Percentiles rank a stretch among this genome's conserved stretches.
These are phyloP conservation scores for Heliconius ethilla DNA, from an alignment of 2,888 invertebrate species.

Conservation along the genomic window DNA sequence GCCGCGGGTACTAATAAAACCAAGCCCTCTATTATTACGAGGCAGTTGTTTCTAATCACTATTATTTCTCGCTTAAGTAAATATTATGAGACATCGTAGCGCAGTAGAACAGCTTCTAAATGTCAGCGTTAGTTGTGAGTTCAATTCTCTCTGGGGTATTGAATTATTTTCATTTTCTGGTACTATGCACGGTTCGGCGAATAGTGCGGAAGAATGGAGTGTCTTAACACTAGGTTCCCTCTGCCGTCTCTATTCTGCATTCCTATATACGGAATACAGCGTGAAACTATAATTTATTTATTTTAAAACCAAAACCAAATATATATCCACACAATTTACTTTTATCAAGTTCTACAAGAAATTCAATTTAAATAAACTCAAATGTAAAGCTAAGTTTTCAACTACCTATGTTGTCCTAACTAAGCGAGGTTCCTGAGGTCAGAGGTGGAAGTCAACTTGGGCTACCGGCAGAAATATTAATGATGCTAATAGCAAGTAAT, in stretches of 20 bases:
- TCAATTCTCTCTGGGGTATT: neutral
- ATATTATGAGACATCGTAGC: neutral
- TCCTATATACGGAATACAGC: no score
- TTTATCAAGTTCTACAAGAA: conserved; percentile 6
- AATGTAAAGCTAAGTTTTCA: conserved; percentile 22
- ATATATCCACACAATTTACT: neutral
- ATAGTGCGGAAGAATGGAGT: no score
- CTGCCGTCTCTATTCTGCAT: no score
- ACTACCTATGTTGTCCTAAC: conserved; percentile 31
- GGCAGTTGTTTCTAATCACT: neutral
- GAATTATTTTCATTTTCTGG: no score
- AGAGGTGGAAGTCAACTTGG: conserved; percentile 34
- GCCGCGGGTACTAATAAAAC: neutral
- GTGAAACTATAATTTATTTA: no score
- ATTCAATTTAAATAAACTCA: conserved; percentile 16
- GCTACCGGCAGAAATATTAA: conserved; percentile 36
- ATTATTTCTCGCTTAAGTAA: conserved; percentile 15
- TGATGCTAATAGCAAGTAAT: conserved; percentile 33
- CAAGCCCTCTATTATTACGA: neutral
- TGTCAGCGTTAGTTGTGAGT: neutral
- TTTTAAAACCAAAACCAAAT: neutral
- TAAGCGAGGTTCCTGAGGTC: conserved; percentile 30
- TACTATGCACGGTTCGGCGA: no score
- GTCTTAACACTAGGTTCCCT: no score
- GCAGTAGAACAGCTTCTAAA: no score